A percentile compares a stretch with the other conserved stretches of the same genome.
phyloP scores from a whole-genome alignment of 2,888 invertebrate genomes.

The Clitarchus hookeri region DNA sequence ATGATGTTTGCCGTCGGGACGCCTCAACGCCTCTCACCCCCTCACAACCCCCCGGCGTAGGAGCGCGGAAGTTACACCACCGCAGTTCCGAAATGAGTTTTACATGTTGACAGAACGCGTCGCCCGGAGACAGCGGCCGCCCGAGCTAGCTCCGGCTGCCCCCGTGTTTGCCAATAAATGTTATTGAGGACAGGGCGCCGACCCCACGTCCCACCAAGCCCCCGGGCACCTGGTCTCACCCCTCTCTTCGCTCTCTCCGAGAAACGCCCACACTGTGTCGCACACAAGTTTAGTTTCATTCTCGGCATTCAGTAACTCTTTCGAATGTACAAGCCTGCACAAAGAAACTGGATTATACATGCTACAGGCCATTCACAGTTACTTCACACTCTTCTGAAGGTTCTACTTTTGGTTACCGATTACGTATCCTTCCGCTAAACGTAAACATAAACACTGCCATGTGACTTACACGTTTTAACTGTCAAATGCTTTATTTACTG shows the following conservation, averaged over 20 bases:
- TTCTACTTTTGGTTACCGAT: no score
- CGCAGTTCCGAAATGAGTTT: constrained; percentile 44
- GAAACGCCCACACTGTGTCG: neutral
- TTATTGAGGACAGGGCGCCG: constrained; percentile 36
- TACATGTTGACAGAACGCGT: constrained; percentile 41
- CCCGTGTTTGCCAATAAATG: constrained; percentile 43
- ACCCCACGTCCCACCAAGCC: constrained; percentile 10
- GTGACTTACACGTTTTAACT: no score
- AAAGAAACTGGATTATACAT: no score
- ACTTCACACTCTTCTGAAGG: no score
- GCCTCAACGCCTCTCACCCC: constrained; percentile 17
- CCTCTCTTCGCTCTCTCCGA: neutral
- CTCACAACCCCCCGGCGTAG: neutral
- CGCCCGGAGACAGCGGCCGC: neutral
- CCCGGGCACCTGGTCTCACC: neutral
- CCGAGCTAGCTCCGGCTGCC: neutral
- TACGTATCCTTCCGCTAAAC: no score
- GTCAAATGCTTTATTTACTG: no score
- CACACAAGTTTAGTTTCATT: no score
- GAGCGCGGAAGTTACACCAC: constrained; percentile 26
- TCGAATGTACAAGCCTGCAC: no score
- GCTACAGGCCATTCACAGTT: no score
- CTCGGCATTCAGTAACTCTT: no score
- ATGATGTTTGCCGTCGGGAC: neutral
- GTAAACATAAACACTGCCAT: no score